Conservation (phyloP, 2,797 vertebrate genomes). For the Aselliscus stoliczkanus region DNA sequence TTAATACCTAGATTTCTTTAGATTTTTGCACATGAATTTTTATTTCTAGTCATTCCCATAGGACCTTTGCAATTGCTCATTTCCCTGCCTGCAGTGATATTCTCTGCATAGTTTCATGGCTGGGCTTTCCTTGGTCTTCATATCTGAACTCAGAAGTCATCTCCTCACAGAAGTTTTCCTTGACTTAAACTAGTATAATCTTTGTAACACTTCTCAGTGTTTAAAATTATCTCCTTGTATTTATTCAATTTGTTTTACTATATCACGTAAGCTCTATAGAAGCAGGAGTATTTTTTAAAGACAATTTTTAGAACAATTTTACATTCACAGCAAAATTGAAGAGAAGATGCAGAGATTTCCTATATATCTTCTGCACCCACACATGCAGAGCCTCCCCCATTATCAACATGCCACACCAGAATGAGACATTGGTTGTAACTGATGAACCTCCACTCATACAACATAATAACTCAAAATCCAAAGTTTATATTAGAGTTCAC, state of each 20-base stretch:
- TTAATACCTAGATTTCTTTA: constrained; percentile 22
- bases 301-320: not conserved
- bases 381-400: too few species aligned
- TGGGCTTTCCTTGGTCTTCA: not conserved
- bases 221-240: not conserved
- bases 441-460: not conserved
- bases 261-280: not conserved
- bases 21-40: not conserved
- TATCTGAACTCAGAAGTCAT: not conserved
- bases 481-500: not conserved
- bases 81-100: not conserved
- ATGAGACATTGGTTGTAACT: not conserved
- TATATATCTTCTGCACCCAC: not conserved
- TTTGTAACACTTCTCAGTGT: not conserved
- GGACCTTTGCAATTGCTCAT: not conserved
- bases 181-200: not conserved
- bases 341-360: not conserved
- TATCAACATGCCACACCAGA: not conserved
- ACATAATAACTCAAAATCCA: not conserved
- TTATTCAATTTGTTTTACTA: not conserved
- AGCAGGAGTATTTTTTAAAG: not conserved
- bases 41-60: not conserved
- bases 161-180: not conserved
- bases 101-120: not conserved
- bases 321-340: not conserved